Evolutionary conservation across 2,888 invertebrate genomes (phyloP).

Genomic region (Lithophane semibrunnea): DNA sequence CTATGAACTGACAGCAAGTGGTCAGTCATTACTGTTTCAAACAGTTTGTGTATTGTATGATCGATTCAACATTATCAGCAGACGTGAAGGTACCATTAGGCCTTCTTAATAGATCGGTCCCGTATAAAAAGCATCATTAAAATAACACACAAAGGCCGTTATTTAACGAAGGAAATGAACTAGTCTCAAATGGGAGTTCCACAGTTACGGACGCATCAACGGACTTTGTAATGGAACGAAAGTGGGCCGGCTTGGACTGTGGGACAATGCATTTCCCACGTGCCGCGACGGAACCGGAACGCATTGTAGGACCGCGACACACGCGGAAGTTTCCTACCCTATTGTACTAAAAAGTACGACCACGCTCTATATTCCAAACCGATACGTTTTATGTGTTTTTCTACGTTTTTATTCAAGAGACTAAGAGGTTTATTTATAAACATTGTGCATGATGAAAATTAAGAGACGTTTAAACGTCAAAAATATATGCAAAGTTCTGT

Average conservation of each 20-base stretch:
- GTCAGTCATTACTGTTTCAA: background rate
- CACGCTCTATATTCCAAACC: constrained; percentile 44
- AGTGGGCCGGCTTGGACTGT: constrained; percentile 77
- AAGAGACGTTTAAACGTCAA: background rate
- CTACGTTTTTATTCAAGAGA: constrained; percentile 5
- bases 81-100: background rate
- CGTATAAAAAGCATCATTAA: constrained; percentile 1
- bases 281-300: constrained; percentile 74
- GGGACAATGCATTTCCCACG: constrained; percentile 82
- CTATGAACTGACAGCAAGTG: background rate
- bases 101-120: constrained; percentile 9
- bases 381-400: constrained; percentile 39
- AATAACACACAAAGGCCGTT: constrained; percentile 51
- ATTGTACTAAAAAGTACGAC: constrained; percentile 62
- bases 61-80: background rate
- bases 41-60: background rate
- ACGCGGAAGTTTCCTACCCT: constrained; percentile 76
- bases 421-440: background rate
- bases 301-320: constrained; percentile 78
- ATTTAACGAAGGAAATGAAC: constrained; percentile 78
- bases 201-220: constrained; percentile 73
- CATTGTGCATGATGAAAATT: background rate
- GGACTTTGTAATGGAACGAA: constrained; percentile 78
- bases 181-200: constrained; percentile 73
- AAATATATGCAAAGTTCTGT: background rate